Conservation (phyloP, 2,797 vertebrate species). For the Spinus pinus region DNA sequence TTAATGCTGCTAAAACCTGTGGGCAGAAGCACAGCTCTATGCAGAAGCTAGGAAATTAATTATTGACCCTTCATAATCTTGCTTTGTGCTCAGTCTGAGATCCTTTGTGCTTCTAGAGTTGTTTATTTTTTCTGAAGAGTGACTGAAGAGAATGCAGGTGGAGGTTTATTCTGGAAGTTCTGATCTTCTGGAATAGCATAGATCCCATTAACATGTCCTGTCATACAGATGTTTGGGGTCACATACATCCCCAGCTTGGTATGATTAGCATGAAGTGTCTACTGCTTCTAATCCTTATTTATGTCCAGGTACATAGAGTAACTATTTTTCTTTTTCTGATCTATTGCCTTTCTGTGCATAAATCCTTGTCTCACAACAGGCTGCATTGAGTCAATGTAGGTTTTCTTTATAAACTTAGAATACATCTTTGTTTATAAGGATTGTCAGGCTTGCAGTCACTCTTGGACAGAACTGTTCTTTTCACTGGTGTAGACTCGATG, state of each 20-base stretch:
- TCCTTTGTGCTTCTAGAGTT: neutral
- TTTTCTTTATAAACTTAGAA: conserved; percentile 46
- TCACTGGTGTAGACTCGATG: conserved; percentile 1
- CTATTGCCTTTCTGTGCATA: neutral
- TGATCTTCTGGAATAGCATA: neutral
- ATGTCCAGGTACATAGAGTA: neutral
- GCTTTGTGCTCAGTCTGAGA: neutral
- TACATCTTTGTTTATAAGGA: neutral
- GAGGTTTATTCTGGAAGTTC: neutral
- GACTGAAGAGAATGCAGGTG: neutral
- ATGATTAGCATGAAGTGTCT: neutral
- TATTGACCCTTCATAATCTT: neutral
- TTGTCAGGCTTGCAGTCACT: conserved; percentile 11
- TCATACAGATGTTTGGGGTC: neutral
- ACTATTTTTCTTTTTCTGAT: neutral
- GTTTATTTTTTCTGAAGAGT: neutral
- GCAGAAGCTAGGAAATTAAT: neutral
- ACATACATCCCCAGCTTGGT: neutral
- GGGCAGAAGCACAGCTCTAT: neutral
- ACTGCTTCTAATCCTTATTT: neutral
- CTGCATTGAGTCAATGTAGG: neutral
- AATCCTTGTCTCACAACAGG: conserved; percentile 20
- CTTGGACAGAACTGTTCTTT: conserved; percentile 32
- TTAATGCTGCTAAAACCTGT: neutral
- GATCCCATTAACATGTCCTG: neutral